A percentile compares a stretch with the other conserved stretches of the same genome.
These are phyloP conservation scores for Anthoscopus minutus DNA, from an alignment of 2,113 vertebrate genomes.

Conservation along the genomic window DNA sequence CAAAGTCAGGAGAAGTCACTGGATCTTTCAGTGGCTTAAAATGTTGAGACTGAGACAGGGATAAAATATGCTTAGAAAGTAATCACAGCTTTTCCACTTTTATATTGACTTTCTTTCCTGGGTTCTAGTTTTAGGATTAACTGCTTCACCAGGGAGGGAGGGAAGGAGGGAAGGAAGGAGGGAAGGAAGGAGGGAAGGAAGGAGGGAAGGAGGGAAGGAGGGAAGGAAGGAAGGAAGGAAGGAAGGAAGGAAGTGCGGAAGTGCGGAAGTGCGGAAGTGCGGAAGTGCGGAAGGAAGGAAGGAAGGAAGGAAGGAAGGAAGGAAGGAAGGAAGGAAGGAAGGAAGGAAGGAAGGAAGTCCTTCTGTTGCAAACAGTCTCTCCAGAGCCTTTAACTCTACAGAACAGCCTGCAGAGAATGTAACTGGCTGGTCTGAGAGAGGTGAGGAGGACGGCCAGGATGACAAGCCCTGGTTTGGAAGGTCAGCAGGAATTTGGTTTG, in stretches of 20 bases:
- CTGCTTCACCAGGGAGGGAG: not conserved
- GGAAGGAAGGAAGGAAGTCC: not conserved
- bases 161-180: not conserved
- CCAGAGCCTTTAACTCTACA: not conserved
- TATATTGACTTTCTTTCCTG: not conserved
- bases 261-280: no score
- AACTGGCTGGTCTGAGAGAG: not conserved
- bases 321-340: not conserved
- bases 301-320: not conserved
- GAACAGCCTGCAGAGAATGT: not conserved
- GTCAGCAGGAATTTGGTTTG: not conserved
- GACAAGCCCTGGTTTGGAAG: not conserved
- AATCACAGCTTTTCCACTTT: not conserved
- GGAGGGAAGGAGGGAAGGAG: no score
- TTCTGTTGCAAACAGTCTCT: no score
- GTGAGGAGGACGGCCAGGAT: not conserved
- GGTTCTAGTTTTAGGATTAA: not conserved
- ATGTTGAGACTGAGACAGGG: not conserved
- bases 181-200: not conserved
- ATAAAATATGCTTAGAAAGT: not conserved
- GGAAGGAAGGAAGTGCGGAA: not conserved
- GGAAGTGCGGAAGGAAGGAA: no score
- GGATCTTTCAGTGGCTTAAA: not conserved
- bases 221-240: not conserved
- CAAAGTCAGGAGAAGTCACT: not conserved